phyloP scores from a whole-genome alignment of 2,797 vertebrate species.

The Silurus aristotelis region DNA sequence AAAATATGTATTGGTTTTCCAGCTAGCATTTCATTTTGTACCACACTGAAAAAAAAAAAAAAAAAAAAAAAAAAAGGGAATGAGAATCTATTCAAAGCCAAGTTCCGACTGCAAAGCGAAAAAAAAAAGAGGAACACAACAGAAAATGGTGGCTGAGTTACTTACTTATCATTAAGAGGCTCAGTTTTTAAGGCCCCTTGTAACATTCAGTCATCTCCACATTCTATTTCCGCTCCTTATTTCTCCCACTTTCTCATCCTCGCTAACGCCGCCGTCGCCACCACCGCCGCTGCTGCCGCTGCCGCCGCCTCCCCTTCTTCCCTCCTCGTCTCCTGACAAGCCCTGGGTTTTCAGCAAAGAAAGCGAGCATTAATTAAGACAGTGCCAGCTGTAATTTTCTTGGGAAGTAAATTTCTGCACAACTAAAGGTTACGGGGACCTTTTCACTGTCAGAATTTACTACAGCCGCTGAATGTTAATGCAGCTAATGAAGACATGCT shows the following conservation, averaged over 20 bases:
- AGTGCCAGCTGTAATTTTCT: constrained; percentile 99
- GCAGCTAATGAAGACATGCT: constrained; percentile 99
- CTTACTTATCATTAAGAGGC: constrained; percentile 57
- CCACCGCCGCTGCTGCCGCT: constrained; percentile 35
- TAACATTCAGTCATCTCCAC: constrained; percentile 68
- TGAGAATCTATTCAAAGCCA: constrained; percentile 28
- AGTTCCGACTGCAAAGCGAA: not conserved
- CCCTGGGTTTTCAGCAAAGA: constrained; percentile 98
- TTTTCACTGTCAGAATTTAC: constrained; percentile 99
- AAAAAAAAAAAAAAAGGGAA: constrained; percentile 57
- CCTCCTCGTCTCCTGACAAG: constrained; percentile 95
- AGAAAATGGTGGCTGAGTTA: constrained; percentile 56
- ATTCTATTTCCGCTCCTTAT: constrained; percentile 73
- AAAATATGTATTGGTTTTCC: constrained; percentile 80
- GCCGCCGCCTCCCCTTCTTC: constrained; percentile 44
- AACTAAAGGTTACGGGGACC: constrained; percentile 99
- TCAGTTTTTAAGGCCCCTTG: constrained; percentile 70
- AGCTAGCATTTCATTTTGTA: constrained; percentile 59
- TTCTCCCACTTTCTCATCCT: constrained; percentile 75
- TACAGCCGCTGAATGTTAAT: constrained; percentile 99
- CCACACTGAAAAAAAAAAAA: constrained; percentile 68
- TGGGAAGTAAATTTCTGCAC: constrained; percentile 99
- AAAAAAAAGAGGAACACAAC: constrained; percentile 19
- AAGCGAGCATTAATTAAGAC: constrained; percentile 99
- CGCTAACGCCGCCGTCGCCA: constrained; percentile 36